Base-by-base conservation (phyloP, 2,797 vertebrate genomes). In the Anomalospiza imberbis region DNA sequence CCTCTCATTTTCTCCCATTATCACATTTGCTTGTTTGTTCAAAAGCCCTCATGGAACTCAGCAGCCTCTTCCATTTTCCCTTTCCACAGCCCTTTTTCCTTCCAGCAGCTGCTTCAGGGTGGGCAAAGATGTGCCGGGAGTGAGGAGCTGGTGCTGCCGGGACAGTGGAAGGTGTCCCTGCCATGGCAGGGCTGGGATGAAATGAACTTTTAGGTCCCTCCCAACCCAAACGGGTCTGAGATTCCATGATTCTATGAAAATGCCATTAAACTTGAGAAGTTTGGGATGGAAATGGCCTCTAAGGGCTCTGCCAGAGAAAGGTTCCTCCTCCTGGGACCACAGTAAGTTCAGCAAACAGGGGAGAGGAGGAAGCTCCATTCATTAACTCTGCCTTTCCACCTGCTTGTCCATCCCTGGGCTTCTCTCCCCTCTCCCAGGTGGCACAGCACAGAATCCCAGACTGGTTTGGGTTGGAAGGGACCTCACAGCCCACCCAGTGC, bases 401-500 rank as follows among this genome's bases (percentile, higher is more conserved):
- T 34, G n/a, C 55, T 55, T 16, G 19, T 53, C 70, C 50, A 32
- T 34, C 29, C 22, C 10, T 22, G 72, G 53, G 16, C 47, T 67
- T 68, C 45, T 51, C 26, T n/a, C 12, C 31, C 29, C 31, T 72
- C 45, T 88, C 36, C 66, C 34, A 6, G 18, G 50, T 10, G 28
- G 21, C 34, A 75, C 21, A 58, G n/a, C 14, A 29, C 12, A 44
- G 40, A 53, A 29, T 29, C 13, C 2, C 2, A 3, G 48, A n/a
- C 0, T 32, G 61, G 13, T 8, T 44, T 58, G 21, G 44, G 36
- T 17, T 34, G 8, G 48, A 0, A 53, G 0, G 10, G 44, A 38
- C 2, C 8, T 13, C 0, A 45, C 22, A 82, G 1, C 17, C 3
- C 80, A 16, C 0, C 31, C 16, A 8, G 1, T 11, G 0, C 50